These are phyloP conservation scores for Nycticryphes semicollaris DNA, from an alignment of 2,113 vertebrate genomes.

Conservation along the genomic window DNA sequence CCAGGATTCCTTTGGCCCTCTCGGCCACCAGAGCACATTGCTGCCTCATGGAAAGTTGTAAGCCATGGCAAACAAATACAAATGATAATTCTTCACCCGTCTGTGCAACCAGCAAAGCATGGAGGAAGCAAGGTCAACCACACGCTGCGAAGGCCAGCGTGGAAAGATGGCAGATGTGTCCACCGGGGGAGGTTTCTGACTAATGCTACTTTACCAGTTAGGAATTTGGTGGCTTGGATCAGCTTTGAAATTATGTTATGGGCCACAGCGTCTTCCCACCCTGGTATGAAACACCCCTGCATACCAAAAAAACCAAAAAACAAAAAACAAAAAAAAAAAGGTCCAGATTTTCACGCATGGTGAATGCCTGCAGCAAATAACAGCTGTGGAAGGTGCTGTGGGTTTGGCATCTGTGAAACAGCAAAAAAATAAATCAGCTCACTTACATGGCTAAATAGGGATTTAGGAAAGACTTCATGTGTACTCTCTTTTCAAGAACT, in stretches of 20 bases:
- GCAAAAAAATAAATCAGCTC: not conserved
- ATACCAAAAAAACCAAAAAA: not conserved
- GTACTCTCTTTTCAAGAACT: not conserved
- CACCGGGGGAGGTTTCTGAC: not conserved
- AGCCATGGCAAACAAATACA: not conserved
- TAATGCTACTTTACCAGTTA: not conserved
- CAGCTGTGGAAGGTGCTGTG: not conserved
- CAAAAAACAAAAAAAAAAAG: too few relatives aligned
- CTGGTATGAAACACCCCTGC: not conserved
- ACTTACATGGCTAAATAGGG: not conserved
- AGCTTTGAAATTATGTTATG: not conserved
- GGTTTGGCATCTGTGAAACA: not conserved
- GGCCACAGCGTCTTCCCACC: not conserved
- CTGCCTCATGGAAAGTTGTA: too few relatives aligned
- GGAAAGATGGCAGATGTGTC: not conserved
- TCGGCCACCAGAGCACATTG: too few relatives aligned
- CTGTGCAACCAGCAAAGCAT: not conserved
- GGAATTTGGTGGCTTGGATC: constrained; percentile 29
- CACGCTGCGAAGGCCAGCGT: accelerated
- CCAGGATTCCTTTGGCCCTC: too few relatives aligned
- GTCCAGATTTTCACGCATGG: accelerated
- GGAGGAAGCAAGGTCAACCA: not conserved
- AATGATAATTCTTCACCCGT: not conserved
- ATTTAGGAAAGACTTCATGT: not conserved
- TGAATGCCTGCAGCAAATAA: not conserved